Base-by-base conservation (phyloP, 1,140 invertebrate species). In the Caenorhabditis briggsae region DNA sequence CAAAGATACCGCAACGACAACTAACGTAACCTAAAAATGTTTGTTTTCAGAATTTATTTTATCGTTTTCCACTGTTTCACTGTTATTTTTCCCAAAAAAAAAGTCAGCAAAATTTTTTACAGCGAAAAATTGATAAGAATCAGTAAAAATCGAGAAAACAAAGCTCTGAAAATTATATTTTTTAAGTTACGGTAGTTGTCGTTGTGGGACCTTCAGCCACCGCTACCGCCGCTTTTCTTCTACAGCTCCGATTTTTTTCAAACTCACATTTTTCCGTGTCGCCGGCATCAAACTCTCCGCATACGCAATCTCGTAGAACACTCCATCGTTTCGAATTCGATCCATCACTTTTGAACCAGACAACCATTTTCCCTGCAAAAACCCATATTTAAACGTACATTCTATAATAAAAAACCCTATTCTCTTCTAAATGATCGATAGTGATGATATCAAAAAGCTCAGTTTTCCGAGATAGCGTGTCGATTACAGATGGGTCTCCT, bases 391-490 rank as follows among this genome's bases (percentile, higher is more conserved):
- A 33, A 1, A 25, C 1, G 11, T 25, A 11, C 1, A 25, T 61
- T 12, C 14, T 11, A 9, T 25, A 1, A 25, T 11, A 64, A 70
- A 8, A 23, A 16, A 85, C 65, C 50, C 85, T 88, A 14, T 23
- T 55, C 5, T 61, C 83, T 23, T 55, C 65, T 5, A 50, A 56
- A 55, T 86, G 55, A 50, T 78, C 70, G 58, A 84, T 90, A 16
- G 87, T 86, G 58, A 90, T 86, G 20, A 90, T 70, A 65, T 90
- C 89, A n/a, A 90, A 82, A 50, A 88, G 56, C 16, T 90, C 88
- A 16, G 88, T 88, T 78, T 91, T 91, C 14, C 88, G 84, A 16
- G 90, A 74, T 14, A 92, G 65, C 53, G 91, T 92, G 16, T 86
- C 89, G 6, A 92, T 65, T 23, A 92, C 89, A 50, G 89, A 56